Evolutionary conservation across 1,140 invertebrate genomes (phyloP).

Genomic region (Atopsyche davidsoni): DNA sequence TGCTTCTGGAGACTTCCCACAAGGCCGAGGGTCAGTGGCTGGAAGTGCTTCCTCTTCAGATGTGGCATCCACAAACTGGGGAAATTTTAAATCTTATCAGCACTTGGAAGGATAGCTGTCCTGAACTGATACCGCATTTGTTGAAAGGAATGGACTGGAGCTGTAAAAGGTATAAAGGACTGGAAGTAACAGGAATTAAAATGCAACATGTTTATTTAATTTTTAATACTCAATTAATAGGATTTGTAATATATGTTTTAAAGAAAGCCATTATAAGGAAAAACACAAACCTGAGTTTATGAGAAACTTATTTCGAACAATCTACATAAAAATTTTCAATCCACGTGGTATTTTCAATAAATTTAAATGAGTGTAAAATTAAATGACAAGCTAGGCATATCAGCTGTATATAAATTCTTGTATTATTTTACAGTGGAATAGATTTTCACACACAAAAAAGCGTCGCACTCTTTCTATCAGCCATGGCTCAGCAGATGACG

Average conservation of each 20-base stretch:
- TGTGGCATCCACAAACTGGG: constrained; percentile 15
- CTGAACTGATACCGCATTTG: constrained; percentile 13
- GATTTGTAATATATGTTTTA: background rate
- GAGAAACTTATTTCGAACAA: too few relatives aligned
- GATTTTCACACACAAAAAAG: constrained; percentile 15
- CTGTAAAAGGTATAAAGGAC: constrained; percentile 19
- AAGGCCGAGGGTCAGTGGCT: constrained; percentile 11
- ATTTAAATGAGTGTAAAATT: too few relatives aligned
- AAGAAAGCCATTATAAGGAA: background rate
- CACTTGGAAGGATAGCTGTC: constrained; percentile 9
- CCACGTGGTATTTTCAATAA: too few relatives aligned
- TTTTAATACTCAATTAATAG: too few relatives aligned
- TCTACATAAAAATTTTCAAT: too few relatives aligned
- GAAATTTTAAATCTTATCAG: constrained; percentile 18
- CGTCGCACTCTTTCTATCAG: constrained; percentile 21
- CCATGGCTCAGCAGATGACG: constrained; percentile 12
- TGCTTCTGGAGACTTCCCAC: constrained; percentile 5
- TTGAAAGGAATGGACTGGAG: constrained; percentile 24
- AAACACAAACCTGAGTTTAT: too few relatives aligned
- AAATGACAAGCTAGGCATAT: too few relatives aligned
- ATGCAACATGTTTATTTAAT: too few relatives aligned
- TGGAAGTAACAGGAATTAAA: too few relatives aligned
- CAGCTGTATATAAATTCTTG: too few relatives aligned
- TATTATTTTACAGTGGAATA: constrained; percentile 20
- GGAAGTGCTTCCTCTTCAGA: constrained; percentile 11